Base-by-base conservation (phyloP, 2,888 invertebrate genomes). In the Sinotaia quadrata region DNA sequence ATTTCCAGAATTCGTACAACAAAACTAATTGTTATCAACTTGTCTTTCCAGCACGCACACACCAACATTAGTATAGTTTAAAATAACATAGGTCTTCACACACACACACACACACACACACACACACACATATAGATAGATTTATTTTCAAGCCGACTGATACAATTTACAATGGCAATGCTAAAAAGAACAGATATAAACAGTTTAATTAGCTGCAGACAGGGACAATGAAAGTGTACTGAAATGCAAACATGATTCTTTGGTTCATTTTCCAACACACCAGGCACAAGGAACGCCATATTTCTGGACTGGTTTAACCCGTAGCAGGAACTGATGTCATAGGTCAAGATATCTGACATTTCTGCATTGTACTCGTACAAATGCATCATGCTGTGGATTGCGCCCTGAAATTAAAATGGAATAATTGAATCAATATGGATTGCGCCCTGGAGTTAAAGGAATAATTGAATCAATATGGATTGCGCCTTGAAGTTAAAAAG, bases 301-400 rank as follows among this genome's bases (percentile, higher is more conserved):
- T 65, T 65, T 4, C 8, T 33, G 44, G 65, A 65, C 21, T 29
- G 24, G 18, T n/a, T 29, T 21, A 44, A 15, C 4, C 8, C 31
- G 44, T 56, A 65, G 27, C 65, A 65, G 7, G 65, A 37, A 24
- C 56, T 56, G 21, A 65, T 24, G 33, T 65, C 65, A n/a, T 37
- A 65, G 21, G 37, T 41, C 31, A 31, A 27, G 24, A 65, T 10
- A 31, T 65, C 29, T 4, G 65, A 44, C 18, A 56, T 44, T 27
- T 56, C 65, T 10, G 56, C 44, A 37, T 54, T 56, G 44, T n/a
- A 65, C 31, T 65, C 65, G 54, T 65, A 65, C 29, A 56, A 41
- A 12, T 52, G 37, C 41, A 65, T 15, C 31, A 52, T 34, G 1
- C 24, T 54, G 65, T 65, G 65, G 2, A 65, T n/a, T 3, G 52